A percentile compares a stretch with the other conserved stretches of the same genome.
Evolutionary conservation across 2,113 vertebrate genomes (phyloP).

Genomic region (Dendrocopos noguchii): DNA sequence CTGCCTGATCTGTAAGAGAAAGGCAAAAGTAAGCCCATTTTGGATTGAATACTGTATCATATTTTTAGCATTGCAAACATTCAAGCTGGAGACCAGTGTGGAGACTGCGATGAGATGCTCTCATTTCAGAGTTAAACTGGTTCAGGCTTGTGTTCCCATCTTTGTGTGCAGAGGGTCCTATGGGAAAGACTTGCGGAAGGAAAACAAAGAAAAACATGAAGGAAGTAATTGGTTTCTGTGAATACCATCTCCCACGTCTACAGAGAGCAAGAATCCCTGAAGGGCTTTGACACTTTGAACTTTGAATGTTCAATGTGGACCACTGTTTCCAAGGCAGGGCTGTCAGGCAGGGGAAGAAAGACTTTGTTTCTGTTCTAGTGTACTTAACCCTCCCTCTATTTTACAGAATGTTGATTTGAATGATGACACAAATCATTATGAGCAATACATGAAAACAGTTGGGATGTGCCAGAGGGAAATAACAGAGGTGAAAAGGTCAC

Average conservation of each 20-base stretch:
- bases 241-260: not conserved
- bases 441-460: not conserved
- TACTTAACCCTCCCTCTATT: not conserved
- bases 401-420: not conserved
- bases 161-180: not conserved
- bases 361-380: not conserved
- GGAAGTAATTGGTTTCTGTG: not conserved
- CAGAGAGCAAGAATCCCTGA: not conserved
- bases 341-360: not conserved
- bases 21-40: not conserved
- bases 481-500: not conserved
- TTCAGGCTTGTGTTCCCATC: not conserved
- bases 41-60: not conserved
- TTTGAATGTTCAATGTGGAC: not conserved
- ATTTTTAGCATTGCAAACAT: not conserved
- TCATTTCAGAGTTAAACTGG: not conserved
- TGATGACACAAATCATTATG: not conserved
- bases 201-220: not conserved
- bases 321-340: not conserved
- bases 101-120: rapidly evolving
- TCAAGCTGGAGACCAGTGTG: not conserved
- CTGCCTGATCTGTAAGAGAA: not conserved
- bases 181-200: rapidly evolving
- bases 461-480: not conserved
- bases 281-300: not conserved